Base-by-base conservation (phyloP, 2,797 vertebrate species). In the Orestias chungarensis region DNA sequence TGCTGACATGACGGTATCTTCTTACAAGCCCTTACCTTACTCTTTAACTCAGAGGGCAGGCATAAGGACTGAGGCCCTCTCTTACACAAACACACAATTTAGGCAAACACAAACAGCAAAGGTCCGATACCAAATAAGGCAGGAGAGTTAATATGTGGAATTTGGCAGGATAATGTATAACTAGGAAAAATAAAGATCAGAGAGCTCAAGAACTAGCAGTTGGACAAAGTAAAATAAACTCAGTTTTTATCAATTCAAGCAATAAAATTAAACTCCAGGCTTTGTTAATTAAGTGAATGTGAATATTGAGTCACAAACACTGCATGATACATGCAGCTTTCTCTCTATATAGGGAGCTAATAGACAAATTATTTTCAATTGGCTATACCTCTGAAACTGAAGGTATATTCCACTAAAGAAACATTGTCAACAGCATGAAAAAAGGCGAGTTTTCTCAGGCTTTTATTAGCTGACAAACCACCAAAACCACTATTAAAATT, bases 1-100 rank as follows among this genome's bases (percentile, higher is more conserved):
- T 90, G 94, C 94, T 94, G 93, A 95, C 90, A 78, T 69, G 64
- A 93, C 93, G 93, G 88, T 90, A 92, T 93, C 91, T 93, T 93
- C 93, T 93, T 92, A 92, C 91, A 91, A 86, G 88, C 91, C 77
- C 84, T 88, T 89, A 91, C 92, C 89, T 92, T 89, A 91, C 82
- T 84, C 83, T 88, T 91, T 80, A 77, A 83, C 71, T 80, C 82
- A 87, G 78, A 89, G 88, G 85, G 85, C 88, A 87, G 70, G 72
- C 71, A 80, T 29, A 3, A 61, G 8, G 61, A 20, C 44, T 29
- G 57, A 38, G 43, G 47, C 33, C n/a, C 66, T 64, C 42, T 54
- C 42, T 17, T 12, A 43, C 42, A 43, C 42, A 43, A 11, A 43
- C 8, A 15, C 42, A 43, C 42, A 47, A 43, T 11, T 18, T 18